A percentile compares a stretch with the other conserved stretches of the same genome.
Evolutionary conservation across 2,888 invertebrate species (phyloP).

Genomic region (Hirtodrosophila duncani): DNA sequence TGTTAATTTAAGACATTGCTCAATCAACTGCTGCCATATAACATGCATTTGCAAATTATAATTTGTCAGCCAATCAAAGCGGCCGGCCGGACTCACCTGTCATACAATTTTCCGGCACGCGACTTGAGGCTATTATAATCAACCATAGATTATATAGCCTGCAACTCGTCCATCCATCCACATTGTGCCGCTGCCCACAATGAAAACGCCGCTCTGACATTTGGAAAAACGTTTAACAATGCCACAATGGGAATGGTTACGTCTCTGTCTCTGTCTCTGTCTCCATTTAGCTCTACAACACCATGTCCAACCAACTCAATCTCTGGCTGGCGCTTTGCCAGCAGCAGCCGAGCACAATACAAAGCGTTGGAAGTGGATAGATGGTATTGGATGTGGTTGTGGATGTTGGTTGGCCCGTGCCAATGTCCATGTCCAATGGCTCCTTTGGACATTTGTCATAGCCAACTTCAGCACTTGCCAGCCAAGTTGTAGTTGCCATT

Average conservation of each 20-base stretch:
- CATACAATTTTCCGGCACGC: slow-evolving; percentile 19
- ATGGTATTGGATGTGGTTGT: too few species aligned
- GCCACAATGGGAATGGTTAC: slow-evolving; percentile 33
- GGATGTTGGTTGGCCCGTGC: too few species aligned
- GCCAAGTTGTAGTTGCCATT: slow-evolving; percentile 17
- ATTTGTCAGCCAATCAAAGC: slow-evolving; percentile 16
- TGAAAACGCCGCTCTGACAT: too few species aligned
- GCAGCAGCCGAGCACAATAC: too few species aligned
- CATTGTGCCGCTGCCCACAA: too few species aligned
- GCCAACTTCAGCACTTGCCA: slow-evolving; percentile 36
- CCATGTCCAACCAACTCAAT: slow-evolving; percentile 9
- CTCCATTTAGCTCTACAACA: too few species aligned
- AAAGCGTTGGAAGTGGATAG: too few species aligned
- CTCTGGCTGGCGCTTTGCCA: too few species aligned
- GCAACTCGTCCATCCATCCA: too few species aligned
- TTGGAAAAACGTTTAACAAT: slow-evolving; percentile 58
- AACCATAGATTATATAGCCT: too few species aligned
- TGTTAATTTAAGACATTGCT: too few species aligned
- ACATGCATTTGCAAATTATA: slow-evolving; percentile 23
- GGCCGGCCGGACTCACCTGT: slow-evolving; percentile 16
- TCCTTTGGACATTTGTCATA: slow-evolving; percentile 53
- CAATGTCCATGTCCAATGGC: slow-evolving; percentile 20
- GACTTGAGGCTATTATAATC: too few species aligned
- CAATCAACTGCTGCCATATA: slow-evolving; percentile 18
- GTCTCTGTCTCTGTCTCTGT: slow-evolving; percentile 33